Base-by-base conservation (phyloP, 2,888 invertebrate genomes). In the Nomada flava region DNA sequence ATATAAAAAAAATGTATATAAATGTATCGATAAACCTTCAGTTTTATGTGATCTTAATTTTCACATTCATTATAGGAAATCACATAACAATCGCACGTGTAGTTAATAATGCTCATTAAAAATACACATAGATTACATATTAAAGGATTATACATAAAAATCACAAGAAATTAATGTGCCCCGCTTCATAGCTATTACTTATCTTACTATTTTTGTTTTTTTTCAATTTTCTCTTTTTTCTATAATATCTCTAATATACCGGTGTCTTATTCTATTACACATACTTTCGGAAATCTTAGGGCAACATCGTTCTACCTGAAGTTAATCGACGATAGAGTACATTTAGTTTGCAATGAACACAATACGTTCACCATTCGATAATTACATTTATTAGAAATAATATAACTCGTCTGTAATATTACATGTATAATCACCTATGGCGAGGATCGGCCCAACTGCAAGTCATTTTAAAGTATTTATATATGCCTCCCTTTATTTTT, bases 401-500 rank as follows among this genome's bases (percentile, higher is more conserved):
- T 76, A 81, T 71, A 57, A 65, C 65, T 80, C 47, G 47, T 79
- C 64, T 74, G 26, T 85, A 78, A 63, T 29, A 20, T 85, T 82
- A 42, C 36, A 73, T 11, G 57, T 57, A 72, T 72, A 80, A 88
- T 83, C 42, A 75, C 82, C 83, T 87, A 86, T 90, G 91, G 88
- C 91, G 89, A 92, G 91, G 88, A 83, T 82, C 79, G 88, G 89
- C 88, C 86, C 83, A 88, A 81, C 79, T 86, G 71, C 67, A 81
- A 89, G 71, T 88, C 65, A 57, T 78, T 23, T 63, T 64, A 63
- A 65, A 65, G n/a, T 67, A 68, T 60, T 67, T 57, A 69, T 57
- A 47, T 44, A 76, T 53, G 5, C 47, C 18, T 42, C 57, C 29
- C 10, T 13, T 20, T 18, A 18, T 26, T 42, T 23, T 29, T 15